Conservation (phyloP, 2,888 invertebrate genomes). For the Amphipoea lucens region DNA sequence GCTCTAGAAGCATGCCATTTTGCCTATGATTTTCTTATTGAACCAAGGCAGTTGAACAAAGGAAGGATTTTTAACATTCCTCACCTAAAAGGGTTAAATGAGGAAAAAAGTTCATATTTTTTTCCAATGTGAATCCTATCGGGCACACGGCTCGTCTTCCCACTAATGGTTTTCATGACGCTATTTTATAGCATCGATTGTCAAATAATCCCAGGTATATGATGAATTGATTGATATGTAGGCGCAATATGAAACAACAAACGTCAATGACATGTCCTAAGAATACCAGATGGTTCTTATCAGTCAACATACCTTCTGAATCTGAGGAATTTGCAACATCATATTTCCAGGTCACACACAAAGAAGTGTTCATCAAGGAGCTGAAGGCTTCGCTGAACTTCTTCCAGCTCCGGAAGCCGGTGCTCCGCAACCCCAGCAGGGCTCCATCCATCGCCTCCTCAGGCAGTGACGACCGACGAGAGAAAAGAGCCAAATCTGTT, state of each 20-base stretch:
- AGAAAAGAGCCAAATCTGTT: slow-evolving; percentile 70
- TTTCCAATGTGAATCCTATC: not conserved
- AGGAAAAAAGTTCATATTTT: not conserved
- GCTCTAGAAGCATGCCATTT: not conserved
- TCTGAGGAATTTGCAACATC: not conserved
- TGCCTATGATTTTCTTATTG: not conserved
- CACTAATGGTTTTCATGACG: not conserved
- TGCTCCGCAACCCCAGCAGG: slow-evolving; percentile 84
- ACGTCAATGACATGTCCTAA: not conserved
- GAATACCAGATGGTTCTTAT: not conserved
- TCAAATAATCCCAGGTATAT: not conserved
- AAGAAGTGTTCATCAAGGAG: slow-evolving; percentile 89
- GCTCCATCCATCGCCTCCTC: slow-evolving; percentile 80
- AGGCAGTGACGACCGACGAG: slow-evolving; percentile 61
- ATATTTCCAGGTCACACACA: slow-evolving; percentile 87
- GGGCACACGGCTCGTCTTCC: not conserved
- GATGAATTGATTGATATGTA: not conserved
- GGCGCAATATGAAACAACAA: not conserved
- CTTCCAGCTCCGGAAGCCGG: slow-evolving; percentile 85
- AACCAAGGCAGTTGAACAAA: not conserved
- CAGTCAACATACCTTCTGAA: not conserved
- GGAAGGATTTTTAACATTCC: not conserved
- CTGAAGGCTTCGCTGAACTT: slow-evolving; percentile 85
- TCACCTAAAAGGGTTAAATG: not conserved
- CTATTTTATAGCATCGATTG: no score